Evolutionary conservation across 37 sponge, comb jelly and placozoan genomes (phyloP).

Genomic region (Petrosia ficiformis): DNA sequence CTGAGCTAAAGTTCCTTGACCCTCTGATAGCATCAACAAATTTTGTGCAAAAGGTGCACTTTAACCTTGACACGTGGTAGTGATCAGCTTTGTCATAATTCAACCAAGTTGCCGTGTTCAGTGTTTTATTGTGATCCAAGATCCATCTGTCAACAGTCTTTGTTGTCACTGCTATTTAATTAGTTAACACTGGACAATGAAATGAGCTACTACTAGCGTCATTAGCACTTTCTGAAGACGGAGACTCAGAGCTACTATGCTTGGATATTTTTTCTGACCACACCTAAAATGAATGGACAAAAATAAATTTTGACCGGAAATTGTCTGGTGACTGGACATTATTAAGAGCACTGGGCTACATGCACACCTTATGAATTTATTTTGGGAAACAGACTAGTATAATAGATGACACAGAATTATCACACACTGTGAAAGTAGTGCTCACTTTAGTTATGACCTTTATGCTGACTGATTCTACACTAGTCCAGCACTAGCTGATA

Average conservation of each 20-base stretch:
- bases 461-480: too few species aligned
- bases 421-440: too few species aligned
- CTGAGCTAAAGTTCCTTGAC: constrained; percentile 29
- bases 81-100: constrained; percentile 16
- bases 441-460: too few species aligned
- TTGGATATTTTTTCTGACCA: constrained; percentile 19
- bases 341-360: constrained; percentile 6
- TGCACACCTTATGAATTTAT: too few species aligned
- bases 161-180: not conserved
- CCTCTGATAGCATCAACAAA: constrained; percentile 12
- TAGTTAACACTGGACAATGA: too few species aligned
- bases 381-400: too few species aligned
- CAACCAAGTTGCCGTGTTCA: constrained; percentile 41
- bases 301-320: constrained; percentile 27
- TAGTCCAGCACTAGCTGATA: too few species aligned
- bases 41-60: constrained; percentile 16
- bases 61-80: constrained; percentile 11
- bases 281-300: constrained; percentile 8
- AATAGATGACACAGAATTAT: too few species aligned
- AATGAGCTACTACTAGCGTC: too few species aligned
- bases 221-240: too few species aligned
- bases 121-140: constrained; percentile 9
- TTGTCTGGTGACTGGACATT: constrained; percentile 33
- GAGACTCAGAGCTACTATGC: not conserved
- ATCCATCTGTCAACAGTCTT: constrained; percentile 35